A percentile compares a stretch with the other conserved stretches of the same genome.
phyloP scores from a whole-genome alignment of 2,113 vertebrate species.

The Xyliphius kryptos region DNA sequence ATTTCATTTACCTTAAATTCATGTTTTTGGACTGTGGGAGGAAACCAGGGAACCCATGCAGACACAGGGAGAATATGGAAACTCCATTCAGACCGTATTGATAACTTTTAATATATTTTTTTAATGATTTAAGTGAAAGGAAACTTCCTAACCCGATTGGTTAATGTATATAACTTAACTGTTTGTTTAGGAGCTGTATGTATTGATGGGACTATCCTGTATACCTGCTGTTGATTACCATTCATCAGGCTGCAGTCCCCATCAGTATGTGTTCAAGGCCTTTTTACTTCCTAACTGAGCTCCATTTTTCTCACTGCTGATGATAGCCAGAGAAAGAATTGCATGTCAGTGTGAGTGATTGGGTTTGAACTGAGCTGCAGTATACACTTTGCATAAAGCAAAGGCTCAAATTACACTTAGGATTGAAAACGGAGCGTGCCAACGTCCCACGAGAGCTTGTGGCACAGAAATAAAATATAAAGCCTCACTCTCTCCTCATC shows the following conservation, averaged over 20 bases:
- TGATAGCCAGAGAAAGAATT: conserved; percentile 64
- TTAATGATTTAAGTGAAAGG: too few species aligned
- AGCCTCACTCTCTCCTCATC: conserved; percentile 42
- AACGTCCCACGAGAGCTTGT: conserved; percentile 66
- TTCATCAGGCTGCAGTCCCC: conserved; percentile 55
- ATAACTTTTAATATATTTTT: too few species aligned
- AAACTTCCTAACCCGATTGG: too few species aligned
- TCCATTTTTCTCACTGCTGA: conserved; percentile 65
- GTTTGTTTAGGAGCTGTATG: not conserved
- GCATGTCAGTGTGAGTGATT: conserved; percentile 70
- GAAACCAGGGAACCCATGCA: too few species aligned
- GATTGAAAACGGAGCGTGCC: conserved; percentile 64
- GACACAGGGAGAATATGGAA: too few species aligned
- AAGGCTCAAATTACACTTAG: conserved; percentile 70
- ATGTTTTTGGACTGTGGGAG: too few species aligned
- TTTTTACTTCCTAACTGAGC: conserved; percentile 60
- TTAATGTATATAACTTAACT: not conserved
- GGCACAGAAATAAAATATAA: conserved; percentile 66
- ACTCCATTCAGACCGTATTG: too few species aligned
- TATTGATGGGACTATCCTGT: conserved; percentile 3
- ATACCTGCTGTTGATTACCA: conserved; percentile 14
- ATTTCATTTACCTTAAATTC: too few species aligned
- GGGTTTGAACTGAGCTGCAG: conserved; percentile 70
- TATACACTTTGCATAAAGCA: conserved; percentile 69
- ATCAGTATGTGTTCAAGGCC: conserved; percentile 54